Base-by-base conservation (phyloP, 2,113 vertebrate species). In the Xiphorhynchus elegans region DNA sequence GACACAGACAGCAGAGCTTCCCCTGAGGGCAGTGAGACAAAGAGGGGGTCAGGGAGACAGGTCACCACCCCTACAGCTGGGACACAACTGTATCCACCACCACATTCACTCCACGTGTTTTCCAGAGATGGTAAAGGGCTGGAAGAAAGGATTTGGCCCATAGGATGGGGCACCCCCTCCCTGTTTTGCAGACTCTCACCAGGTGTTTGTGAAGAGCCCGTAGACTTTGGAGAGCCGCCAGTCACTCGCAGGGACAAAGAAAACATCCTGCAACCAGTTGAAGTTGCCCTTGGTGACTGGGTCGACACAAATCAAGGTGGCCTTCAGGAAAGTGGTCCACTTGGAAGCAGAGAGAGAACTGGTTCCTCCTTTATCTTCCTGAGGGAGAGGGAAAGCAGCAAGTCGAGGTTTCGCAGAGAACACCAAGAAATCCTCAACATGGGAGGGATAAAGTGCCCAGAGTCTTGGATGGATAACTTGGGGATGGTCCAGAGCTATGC, bases 281-380 rank as follows among this genome's bases (percentile, higher is more conserved):
- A 99, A 99, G 95, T 99, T 99, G 44, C 98, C 97, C 4, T 98
- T 99, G 89, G 98, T 98, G 17, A 96, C n/a, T 0, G 98, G 97
- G 39, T 98, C 98, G 0, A 98, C 99, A 40, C 99, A 99, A n/a
- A 99, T 98, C 55, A 99, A 98, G 24, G 98, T 98, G 47, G 99
- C 98, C 90, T 99, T 99, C 63, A 99, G 98, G 90, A 99, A 99
- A 3, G 99, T 98, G 13, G 99, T 99, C 99, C 99, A 99, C 58
- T 98, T 99, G 95, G 99, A 98, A 84, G 98, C 98, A 1, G 99
- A 98, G 35, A 98, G 97, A 0, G 97, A 98, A 60, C 97, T 96
- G 84, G 98, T 99, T 9, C 99, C 98, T 2, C 99, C 99, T 93
- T 98, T 98, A 79, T 99, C 99, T 17, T 98, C 97, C 99, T 99